phyloP scores from a whole-genome alignment of 2,113 vertebrate genomes.

The Macroglossus sobrinus region DNA sequence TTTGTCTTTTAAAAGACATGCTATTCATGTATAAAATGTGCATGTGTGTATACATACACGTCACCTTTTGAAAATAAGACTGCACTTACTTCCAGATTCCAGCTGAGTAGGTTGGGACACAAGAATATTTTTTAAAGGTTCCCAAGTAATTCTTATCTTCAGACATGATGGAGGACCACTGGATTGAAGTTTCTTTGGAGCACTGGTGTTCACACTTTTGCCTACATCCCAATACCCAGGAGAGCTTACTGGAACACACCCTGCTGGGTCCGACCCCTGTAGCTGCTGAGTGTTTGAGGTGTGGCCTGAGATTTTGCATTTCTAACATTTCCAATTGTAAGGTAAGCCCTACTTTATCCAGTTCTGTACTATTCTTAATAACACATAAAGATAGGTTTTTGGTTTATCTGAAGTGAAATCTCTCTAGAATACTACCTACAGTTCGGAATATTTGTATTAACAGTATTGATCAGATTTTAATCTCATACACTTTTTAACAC shows the following conservation, averaged over 20 bases:
- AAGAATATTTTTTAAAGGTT: not conserved
- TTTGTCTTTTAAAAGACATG: not conserved
- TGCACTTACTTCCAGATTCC: not conserved
- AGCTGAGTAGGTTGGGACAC: not conserved
- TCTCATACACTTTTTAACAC: not conserved
- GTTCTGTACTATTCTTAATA: not conserved
- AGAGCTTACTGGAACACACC: not conserved
- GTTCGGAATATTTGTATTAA: not conserved
- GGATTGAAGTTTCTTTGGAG: not conserved
- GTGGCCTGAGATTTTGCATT: not conserved
- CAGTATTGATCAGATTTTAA: not conserved
- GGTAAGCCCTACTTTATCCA: not conserved
- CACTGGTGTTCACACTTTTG: not conserved
- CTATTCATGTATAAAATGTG: not conserved
- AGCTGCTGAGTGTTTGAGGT: not conserved
- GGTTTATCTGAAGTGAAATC: not conserved
- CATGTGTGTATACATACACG: not conserved
- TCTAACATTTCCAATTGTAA: not conserved
- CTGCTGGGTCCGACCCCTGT: not conserved
- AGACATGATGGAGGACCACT: not conserved
- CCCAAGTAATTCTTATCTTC: not conserved
- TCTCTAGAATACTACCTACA: not conserved
- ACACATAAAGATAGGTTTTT: not conserved
- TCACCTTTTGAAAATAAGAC: not conserved
- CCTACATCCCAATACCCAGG: not conserved